Evolutionary conservation across 92 coral and sea anemone species (phyloP), one percentile per base, ranked within the genome.

Genomic region (Paragorgia papillata): DNA sequence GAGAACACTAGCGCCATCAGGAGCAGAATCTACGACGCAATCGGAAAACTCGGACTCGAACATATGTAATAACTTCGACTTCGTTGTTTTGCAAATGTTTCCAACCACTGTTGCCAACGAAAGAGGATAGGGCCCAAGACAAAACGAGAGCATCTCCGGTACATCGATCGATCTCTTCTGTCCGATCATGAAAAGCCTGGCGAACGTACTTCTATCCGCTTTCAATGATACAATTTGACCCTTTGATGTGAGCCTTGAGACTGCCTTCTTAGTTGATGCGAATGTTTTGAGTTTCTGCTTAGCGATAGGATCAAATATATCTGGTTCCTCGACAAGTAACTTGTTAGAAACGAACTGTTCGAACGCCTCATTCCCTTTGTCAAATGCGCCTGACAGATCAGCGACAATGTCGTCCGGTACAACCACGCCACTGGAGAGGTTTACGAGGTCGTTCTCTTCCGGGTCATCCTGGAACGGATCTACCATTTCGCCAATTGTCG

Each of bases 361-460:
- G 22, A 69, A 69, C 40, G 60, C 75, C n/a, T 69, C 75, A 67
- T 69, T 69, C 22, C 75, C 75, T 69, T 50, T 44, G 60, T 69
- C 43, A 69, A 44, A 69, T 21, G 75, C 59, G 21, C 60, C 37
- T 44, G 59, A 1, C 41, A 69, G 40, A 69, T 69, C 75, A 2
- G 75, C 29, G 39, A 50, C 75, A 21, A 69, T 21, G 22, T 44
- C 75, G n/a, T 69, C 60, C n/a, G 75, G 60, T 9, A 39, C 75
- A 46, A 44, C 60, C 17, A 69, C 41, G 60, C 75, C 75, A 69
- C 60, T 69, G 40, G 75, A 69, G 29, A 65, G 53, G 53, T 34
- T 65, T 13, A 65, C 75, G 37, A 69, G 58, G 40, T 26, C 75
- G 20, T 69, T 22, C 20, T 69, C 60, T 44, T 46, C 32, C 9